Conservation (phyloP, 2,797 vertebrate genomes). For the Falco naumanni region DNA sequence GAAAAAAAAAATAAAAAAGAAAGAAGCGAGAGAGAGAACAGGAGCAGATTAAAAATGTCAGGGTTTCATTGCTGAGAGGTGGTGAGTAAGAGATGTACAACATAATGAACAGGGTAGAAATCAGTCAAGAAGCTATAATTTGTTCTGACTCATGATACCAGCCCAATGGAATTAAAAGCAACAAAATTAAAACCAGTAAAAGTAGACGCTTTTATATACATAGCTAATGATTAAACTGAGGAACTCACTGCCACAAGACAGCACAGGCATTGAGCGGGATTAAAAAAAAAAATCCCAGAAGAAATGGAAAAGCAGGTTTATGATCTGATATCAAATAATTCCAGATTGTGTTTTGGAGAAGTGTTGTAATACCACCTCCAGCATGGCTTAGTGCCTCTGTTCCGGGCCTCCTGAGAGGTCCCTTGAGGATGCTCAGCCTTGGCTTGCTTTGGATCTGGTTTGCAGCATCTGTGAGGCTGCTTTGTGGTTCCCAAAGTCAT, state of each 20-base stretch:
- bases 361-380: background rate
- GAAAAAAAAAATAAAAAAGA: background rate
- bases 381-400: background rate
- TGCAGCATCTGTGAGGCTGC: background rate
- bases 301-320: background rate
- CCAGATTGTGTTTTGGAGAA: background rate
- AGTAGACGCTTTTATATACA: background rate
- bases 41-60: constrained; percentile 33
- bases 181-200: background rate
- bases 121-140: constrained; percentile 4
- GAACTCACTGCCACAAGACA: background rate
- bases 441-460: background rate
- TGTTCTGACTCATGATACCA: constrained; percentile 6
- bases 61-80: background rate
- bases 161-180: background rate
- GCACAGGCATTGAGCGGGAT: background rate
- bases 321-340: background rate
- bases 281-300: background rate
- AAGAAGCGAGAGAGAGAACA: background rate
- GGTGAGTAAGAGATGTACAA: constrained; percentile 22
- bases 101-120: background rate
- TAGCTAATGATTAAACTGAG: background rate
- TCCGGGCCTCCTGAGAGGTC: background rate
- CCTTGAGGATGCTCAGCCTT: background rate
- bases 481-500: background rate